Evolutionary conservation across 2,797 vertebrate genomes (phyloP).

Genomic region (Rousettus madagascariensis): DNA sequence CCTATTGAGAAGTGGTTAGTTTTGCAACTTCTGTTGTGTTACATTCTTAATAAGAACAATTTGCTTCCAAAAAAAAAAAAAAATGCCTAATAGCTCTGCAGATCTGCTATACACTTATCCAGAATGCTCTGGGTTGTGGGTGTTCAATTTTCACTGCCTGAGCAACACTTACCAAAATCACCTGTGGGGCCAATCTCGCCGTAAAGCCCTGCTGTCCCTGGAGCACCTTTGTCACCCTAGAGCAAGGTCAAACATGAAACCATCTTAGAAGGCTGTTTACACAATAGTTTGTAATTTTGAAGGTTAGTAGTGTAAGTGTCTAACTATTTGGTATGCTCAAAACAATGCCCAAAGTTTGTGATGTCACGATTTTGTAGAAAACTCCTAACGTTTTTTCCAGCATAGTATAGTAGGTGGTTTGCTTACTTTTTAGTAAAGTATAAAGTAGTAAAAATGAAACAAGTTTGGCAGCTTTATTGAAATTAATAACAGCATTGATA

Average conservation of each 20-base stretch:
- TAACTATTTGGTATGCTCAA: neutral
- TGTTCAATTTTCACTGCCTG: rapidly evolving
- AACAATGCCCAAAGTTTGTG: neutral
- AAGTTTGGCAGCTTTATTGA: rapidly evolving
- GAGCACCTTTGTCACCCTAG: slow-evolving; percentile 71
- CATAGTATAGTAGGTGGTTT: neutral
- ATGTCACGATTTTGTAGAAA: neutral
- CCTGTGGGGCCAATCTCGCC: slow-evolving; percentile 87
- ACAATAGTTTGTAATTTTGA: neutral
- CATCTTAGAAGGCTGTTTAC: neutral
- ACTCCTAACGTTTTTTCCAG: neutral
- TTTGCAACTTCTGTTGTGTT: no score
- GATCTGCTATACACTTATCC: rapidly evolving
- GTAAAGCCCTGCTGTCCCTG: slow-evolving; percentile 81
- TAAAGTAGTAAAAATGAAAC: neutral
- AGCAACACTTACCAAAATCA: slow-evolving; percentile 83
- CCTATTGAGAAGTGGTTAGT: neutral
- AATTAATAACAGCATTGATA: no score
- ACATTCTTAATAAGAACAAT: neutral
- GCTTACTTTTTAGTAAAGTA: neutral
- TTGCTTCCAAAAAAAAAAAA: neutral
- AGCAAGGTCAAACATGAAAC: neutral
- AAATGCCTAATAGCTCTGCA: neutral
- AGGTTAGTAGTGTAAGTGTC: rapidly evolving
- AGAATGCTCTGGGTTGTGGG: neutral